Base-by-base conservation (phyloP, 23 tunicate genomes). In the Ascidia mentula region DNA sequence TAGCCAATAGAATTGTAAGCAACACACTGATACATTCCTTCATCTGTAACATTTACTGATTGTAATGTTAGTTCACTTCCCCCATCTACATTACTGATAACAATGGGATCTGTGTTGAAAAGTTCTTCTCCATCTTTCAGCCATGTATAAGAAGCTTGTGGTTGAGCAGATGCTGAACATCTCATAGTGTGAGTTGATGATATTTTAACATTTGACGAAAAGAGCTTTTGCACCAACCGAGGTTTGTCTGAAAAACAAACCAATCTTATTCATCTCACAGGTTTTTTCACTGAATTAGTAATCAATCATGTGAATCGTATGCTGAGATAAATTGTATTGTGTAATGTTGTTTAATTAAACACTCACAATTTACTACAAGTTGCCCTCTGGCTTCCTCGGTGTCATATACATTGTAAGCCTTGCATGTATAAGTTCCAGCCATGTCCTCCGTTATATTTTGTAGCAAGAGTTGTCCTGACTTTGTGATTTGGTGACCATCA, bases 11-110 rank as follows among this genome's bases (percentile, higher is more conserved):
- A 53, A 38, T 87, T 87, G 37, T 31, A 17, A 3, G 81, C 85
- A 30, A 80, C 73, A 38, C 92, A 87, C 38, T 87, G 92, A 69
- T 80, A 87, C 82, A 87, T 81, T 33, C 86, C 82, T 12, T 12
- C 86, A 34, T 87, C 92, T 9, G 38, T 75, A 5, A 34, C 72
- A 2, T 61, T 32, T 3, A 75, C 79, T 15, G 75, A 77, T 7
- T 24, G 2, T 1, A 87, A 32, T 1, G 61, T 30, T 37, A 87
- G 32, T 20, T 28, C 32, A 53, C 77, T 76, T 39, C 79, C 86
- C 8, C 34, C 26, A 24, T 71, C 76, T 15, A 40, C 22, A 12
- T 71, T 46, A 36, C 33, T 32, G 31, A 85, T 72, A 2, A 34
- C 18, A 24, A 53, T 34, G 6, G 59, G 7, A 1, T 59, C 80